Evolutionary conservation across 2,888 invertebrate genomes (phyloP).

Genomic region (Andricus quercusramuli): DNA sequence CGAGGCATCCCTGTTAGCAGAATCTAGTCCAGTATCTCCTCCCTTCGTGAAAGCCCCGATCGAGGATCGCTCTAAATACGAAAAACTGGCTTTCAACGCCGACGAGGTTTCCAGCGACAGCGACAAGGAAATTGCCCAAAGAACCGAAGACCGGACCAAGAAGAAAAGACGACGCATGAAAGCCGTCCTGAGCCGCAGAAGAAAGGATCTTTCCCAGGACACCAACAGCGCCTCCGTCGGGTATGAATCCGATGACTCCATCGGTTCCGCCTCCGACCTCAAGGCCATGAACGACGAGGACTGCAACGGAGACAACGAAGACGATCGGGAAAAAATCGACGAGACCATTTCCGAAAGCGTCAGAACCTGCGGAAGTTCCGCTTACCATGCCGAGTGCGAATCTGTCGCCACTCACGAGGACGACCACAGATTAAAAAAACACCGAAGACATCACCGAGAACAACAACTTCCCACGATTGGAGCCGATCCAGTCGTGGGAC

Average conservation of each 20-base stretch:
- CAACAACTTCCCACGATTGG: conserved; percentile 66
- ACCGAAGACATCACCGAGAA: conserved; percentile 74
- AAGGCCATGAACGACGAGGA: conserved; percentile 80
- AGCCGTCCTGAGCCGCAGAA: conserved; percentile 62
- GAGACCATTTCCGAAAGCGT: conserved; percentile 84
- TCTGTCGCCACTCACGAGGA: conserved; percentile 85
- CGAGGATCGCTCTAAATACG: conserved; percentile 88
- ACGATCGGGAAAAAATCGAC: conserved; percentile 75
- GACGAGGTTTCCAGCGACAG: conserved; percentile 81
- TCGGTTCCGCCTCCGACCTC: conserved; percentile 87
- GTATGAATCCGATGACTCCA: conserved; percentile 84
- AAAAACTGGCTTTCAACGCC: conserved; percentile 84
- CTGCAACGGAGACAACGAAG: conserved; percentile 70
- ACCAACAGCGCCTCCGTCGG: conserved; percentile 67
- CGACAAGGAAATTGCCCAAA: conserved; percentile 72
- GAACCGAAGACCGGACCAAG: conserved; percentile 73
- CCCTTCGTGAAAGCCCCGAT: conserved; percentile 83
- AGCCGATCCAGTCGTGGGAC: conserved; percentile 82
- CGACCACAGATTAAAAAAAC: conserved; percentile 79
- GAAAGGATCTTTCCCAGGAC: conserved; percentile 60
- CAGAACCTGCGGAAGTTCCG: conserved; percentile 85
- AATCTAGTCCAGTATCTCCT: conserved; percentile 77
- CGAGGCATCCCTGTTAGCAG: conserved; percentile 76
- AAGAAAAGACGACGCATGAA: conserved; percentile 75
- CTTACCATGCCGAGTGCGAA: conserved; percentile 87